Percentiles rank a stretch among this genome's conserved stretches.
phyloP scores from a whole-genome alignment of 2,113 vertebrate genomes.

The Hydrochoerus hydrochaeris region DNA sequence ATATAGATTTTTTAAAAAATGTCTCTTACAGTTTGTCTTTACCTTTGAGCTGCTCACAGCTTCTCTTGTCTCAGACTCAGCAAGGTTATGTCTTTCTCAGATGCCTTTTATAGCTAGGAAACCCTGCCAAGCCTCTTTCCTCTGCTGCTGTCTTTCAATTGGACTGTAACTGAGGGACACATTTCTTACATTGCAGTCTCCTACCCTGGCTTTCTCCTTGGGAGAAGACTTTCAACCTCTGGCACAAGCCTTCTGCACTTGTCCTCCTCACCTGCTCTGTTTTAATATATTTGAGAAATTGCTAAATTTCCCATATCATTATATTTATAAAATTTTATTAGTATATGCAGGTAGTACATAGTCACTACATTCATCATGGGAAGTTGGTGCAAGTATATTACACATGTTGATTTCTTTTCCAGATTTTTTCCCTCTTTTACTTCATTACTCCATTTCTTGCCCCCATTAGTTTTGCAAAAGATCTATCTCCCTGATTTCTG shows the following conservation, averaged over 20 bases:
- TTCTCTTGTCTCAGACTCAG: neutral
- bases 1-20: neutral
- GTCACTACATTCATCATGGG: neutral
- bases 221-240: no score
- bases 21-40: neutral
- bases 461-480: neutral
- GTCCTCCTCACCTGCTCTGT: no score
- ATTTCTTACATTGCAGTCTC: neutral
- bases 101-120: neutral
- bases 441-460: neutral
- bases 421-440: neutral
- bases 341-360: neutral
- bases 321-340: neutral
- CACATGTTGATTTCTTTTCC: neutral
- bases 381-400: neutral
- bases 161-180: neutral
- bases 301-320: neutral
- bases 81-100: neutral
- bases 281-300: neutral
- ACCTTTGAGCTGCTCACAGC: neutral
- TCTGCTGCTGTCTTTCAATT: neutral
- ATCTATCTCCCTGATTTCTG: neutral
- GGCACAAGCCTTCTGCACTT: neutral
- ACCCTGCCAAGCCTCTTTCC: neutral
- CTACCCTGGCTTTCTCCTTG: neutral